Conservation (phyloP, 2,888 invertebrate genomes). For the Cerceris ruficornis region DNA sequence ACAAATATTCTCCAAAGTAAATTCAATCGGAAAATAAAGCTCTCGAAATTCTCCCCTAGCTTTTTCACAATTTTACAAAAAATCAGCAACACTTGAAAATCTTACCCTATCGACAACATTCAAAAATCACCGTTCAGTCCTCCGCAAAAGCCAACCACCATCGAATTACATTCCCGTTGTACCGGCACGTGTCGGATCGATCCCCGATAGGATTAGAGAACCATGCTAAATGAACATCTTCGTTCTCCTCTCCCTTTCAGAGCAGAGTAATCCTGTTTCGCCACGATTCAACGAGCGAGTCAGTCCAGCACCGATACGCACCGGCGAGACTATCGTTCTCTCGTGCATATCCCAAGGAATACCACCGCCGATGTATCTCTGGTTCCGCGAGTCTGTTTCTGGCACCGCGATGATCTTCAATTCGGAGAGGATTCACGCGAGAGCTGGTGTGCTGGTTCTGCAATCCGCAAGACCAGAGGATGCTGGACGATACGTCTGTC, state of each 20-base stretch:
- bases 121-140: too few relatives aligned
- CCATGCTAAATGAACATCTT: not conserved
- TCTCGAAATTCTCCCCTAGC: too few relatives aligned
- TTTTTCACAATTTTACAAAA: too few relatives aligned
- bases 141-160: too few relatives aligned
- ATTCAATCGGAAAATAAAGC: too few relatives aligned
- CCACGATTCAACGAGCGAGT: conserved; percentile 81
- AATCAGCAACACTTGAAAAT: too few relatives aligned
- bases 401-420: conserved; percentile 78
- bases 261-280: conserved; percentile 77
- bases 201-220: not conserved
- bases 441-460: conserved; percentile 79
- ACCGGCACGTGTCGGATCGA: not conserved
- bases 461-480: conserved; percentile 86
- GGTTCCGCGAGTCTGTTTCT: conserved; percentile 79
- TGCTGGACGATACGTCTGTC: conserved; percentile 93
- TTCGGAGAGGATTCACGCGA: conserved; percentile 79
- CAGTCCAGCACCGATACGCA: conserved; percentile 78
- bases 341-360: conserved; percentile 83
- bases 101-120: too few relatives aligned
- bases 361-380: conserved; percentile 81
- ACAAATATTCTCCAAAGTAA: too few relatives aligned
- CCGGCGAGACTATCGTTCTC: conserved; percentile 81
- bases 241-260: conserved; percentile 67
- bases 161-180: not conserved